Conservation (phyloP, 1,140 invertebrate species). For the Drosophila lini region DNA sequence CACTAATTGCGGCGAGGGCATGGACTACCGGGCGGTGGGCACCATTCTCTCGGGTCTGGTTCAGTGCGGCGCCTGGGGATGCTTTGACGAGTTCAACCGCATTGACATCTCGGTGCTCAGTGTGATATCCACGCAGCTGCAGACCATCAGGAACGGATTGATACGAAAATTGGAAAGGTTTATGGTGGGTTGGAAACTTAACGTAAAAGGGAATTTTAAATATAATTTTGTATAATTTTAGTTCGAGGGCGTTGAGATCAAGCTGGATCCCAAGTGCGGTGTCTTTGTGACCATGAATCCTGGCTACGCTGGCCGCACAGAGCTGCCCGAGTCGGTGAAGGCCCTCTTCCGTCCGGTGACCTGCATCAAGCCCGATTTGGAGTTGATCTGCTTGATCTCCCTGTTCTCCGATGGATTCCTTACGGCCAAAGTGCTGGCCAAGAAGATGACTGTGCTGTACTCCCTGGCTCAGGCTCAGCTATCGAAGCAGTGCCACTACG, state of each 20-base stretch:
- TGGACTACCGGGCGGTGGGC: conserved; percentile 94
- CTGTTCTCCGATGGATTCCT: conserved; percentile 96
- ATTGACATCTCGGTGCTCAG: conserved; percentile 95
- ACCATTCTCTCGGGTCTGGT: conserved; percentile 91
- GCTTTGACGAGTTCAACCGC: conserved; percentile 96
- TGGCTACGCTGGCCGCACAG: conserved; percentile 94
- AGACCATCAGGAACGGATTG: conserved; percentile 93
- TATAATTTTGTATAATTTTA: too few relatives aligned
- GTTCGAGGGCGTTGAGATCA: conserved; percentile 94
- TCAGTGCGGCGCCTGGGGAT: conserved; percentile 93
- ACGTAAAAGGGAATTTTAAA: not conserved
- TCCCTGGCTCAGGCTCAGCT: conserved; percentile 93
- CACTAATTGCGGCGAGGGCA: conserved; percentile 96
- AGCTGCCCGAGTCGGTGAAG: conserved; percentile 96
- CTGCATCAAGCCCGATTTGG: conserved; percentile 94
- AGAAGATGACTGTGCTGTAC: conserved; percentile 96
- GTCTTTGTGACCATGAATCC: conserved; percentile 98
- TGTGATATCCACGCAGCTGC: conserved; percentile 95
- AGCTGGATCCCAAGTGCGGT: conserved; percentile 92
- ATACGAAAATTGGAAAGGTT: conserved; percentile 90
- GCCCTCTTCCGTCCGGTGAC: conserved; percentile 95
- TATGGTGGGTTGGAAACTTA: conserved; percentile 85
- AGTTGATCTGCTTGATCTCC: conserved; percentile 96
- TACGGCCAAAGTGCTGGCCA: conserved; percentile 93
- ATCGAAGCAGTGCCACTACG: conserved; percentile 96